A percentile compares a stretch with the other conserved stretches of the same genome.
Evolutionary conservation across 1,140 invertebrate species (phyloP).

Genomic region (Subanguina moxae): DNA sequence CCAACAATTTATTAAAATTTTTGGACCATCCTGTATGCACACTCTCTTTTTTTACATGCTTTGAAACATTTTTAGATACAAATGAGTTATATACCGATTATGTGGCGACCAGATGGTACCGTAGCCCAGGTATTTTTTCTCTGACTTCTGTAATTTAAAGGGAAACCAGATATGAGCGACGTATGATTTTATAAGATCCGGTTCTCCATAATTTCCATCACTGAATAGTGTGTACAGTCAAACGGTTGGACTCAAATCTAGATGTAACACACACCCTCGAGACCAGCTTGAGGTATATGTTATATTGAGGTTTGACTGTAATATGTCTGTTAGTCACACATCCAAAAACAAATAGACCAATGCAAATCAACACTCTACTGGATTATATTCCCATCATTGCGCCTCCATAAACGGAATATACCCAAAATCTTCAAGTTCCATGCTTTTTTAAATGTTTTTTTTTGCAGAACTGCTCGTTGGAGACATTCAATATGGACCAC

Average conservation of each 20-base stretch:
- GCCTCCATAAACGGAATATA: neutral
- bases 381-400: neutral
- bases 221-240: too few species aligned
- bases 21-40: neutral
- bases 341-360: too few species aligned
- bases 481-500: conserved; percentile 90
- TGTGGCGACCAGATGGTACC: conserved; percentile 96
- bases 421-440: neutral
- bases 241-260: too few species aligned
- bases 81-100: conserved; percentile 98
- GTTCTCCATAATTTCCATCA: too few species aligned
- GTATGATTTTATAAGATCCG: too few species aligned
- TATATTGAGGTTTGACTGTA: neutral
- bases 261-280: too few species aligned
- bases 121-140: conserved; percentile 75
- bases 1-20: conserved; percentile 11
- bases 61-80: conserved; percentile 65
- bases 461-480: conserved; percentile 81
- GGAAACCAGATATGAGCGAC: too few species aligned
- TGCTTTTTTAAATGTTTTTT: too few species aligned
- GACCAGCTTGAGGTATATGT: too few species aligned
- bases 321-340: too few species aligned
- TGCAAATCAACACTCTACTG: too few species aligned
- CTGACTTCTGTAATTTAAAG: too few species aligned
- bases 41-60: neutral